Percentiles rank a stretch among this genome's conserved stretches.
phyloP scores from a whole-genome alignment of 1,140 invertebrate species.

The Lepidotrigona ventralis region DNA sequence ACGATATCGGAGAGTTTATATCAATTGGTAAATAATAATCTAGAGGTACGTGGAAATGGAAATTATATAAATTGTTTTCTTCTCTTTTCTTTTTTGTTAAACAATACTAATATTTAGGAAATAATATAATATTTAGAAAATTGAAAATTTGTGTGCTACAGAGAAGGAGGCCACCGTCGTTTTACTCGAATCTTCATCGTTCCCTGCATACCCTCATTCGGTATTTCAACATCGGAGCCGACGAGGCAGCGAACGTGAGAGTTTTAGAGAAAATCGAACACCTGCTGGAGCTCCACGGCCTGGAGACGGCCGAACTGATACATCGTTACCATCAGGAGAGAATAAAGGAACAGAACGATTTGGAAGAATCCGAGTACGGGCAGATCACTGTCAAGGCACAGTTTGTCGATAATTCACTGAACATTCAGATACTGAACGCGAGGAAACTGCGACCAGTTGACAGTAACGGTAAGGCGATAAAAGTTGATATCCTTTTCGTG shows the following conservation, averaged over 20 bases:
- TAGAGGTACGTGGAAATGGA: slow-evolving; percentile 83
- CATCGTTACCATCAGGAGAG: slow-evolving; percentile 91
- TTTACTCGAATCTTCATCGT: slow-evolving; percentile 93
- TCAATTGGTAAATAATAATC: slow-evolving; percentile 86
- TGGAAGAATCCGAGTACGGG: slow-evolving; percentile 84
- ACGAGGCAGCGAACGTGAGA: slow-evolving; percentile 80
- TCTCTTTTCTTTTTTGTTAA: no score
- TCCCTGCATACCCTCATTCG: slow-evolving; percentile 91
- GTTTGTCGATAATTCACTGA: slow-evolving; percentile 83
- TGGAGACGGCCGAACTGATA: slow-evolving; percentile 92
- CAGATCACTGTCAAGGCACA: slow-evolving; percentile 85
- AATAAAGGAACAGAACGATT: slow-evolving; percentile 83
- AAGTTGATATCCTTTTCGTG: background rate
- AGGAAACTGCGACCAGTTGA: slow-evolving; percentile 93
- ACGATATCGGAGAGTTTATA: slow-evolving; percentile 84
- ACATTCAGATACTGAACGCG: slow-evolving; percentile 92
- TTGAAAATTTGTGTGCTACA: slow-evolving; percentile 72
- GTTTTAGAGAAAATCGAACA: slow-evolving; percentile 85
- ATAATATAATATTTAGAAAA: no score
- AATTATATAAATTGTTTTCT: background rate
- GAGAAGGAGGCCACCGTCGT: slow-evolving; percentile 91
- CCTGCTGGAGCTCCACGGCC: slow-evolving; percentile 89
- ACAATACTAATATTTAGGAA: no score
- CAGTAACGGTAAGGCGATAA: slow-evolving; percentile 86
- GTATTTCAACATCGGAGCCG: slow-evolving; percentile 90